Conservation (phyloP, 30 jellyfish, hydroid and myxozoan species). For the Clytia hemisphaerica region DNA sequence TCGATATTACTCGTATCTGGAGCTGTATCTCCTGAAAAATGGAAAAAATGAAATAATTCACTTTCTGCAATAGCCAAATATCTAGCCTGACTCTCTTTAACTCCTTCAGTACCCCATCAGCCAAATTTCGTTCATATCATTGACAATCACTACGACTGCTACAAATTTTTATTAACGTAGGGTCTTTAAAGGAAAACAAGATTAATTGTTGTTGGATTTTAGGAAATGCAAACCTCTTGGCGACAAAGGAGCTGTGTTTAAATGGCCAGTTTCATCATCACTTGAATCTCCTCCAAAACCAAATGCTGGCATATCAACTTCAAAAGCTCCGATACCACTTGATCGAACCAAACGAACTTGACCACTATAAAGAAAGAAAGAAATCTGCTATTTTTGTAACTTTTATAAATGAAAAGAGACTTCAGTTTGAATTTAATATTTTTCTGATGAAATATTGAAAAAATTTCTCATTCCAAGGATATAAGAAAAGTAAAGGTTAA, state of each 20-base stretch:
- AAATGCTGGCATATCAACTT: slow-evolving; percentile 8
- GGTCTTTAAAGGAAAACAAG: not conserved
- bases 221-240: not conserved
- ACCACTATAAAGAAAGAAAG: not conserved
- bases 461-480: no score
- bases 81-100: no score
- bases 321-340: slow-evolving; percentile 19
- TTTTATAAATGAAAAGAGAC: no score
- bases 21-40: not conserved
- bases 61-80: not conserved
- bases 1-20: not conserved
- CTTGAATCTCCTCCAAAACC: no score
- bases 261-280: not conserved
- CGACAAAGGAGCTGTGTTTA: not conserved
- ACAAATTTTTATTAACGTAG: no score
- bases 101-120: no score
- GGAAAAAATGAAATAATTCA: not conserved
- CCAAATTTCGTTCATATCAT: no score
- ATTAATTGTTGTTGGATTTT: not conserved
- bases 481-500: no score
- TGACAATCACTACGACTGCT: no score
- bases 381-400: no score
- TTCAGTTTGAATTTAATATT: no score
- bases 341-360: slow-evolving; percentile 15
- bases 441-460: no score